A percentile compares a stretch with the other conserved stretches of the same genome.
Conservation (phyloP, 2,113 vertebrate genomes). For the Xenopus borealis region DNA sequence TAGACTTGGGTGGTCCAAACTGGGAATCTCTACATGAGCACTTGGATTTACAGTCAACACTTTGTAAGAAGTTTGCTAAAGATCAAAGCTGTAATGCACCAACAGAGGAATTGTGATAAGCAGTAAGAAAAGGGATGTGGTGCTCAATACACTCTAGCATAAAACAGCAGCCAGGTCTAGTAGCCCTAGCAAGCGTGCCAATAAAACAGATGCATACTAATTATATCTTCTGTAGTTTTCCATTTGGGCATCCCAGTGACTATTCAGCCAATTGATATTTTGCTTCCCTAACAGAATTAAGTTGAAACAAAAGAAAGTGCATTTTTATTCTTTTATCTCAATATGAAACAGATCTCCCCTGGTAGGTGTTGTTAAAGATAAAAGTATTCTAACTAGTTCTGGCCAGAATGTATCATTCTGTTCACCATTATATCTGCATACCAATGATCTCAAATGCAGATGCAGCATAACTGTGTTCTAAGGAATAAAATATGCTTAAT, state of each 20-base stretch:
- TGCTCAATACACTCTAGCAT: slow-evolving; percentile 41
- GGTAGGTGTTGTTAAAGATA: slow-evolving; percentile 3
- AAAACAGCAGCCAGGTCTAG: slow-evolving; percentile 49
- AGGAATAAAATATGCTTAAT: slow-evolving; percentile 10
- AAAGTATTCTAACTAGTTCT: slow-evolving; percentile 2
- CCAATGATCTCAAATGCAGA: slow-evolving; percentile 29
- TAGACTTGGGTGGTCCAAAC: slow-evolving; percentile 13
- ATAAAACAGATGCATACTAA: slow-evolving; percentile 40
- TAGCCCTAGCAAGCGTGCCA: slow-evolving; percentile 22
- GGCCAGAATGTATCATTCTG: background rate
- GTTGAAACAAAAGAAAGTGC: slow-evolving; percentile 17
- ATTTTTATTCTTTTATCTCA: slow-evolving; percentile 24
- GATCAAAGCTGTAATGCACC: slow-evolving; percentile 3
- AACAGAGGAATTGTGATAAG: slow-evolving; percentile 13
- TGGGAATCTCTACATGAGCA: background rate
- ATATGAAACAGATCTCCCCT: background rate
- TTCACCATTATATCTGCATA: background rate
- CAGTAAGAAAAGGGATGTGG: too few relatives aligned
- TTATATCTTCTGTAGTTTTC: slow-evolving; percentile 47
- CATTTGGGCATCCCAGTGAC: slow-evolving; percentile 52
- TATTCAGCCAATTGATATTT: slow-evolving; percentile 30
- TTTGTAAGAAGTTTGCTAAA: background rate
- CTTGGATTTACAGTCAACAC: slow-evolving; percentile 8
- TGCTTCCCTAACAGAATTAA: slow-evolving; percentile 24
- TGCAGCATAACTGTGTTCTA: slow-evolving; percentile 10